Evolutionary conservation across 2,113 vertebrate species (phyloP).

Genomic region (Trichomycterus rosablanca): DNA sequence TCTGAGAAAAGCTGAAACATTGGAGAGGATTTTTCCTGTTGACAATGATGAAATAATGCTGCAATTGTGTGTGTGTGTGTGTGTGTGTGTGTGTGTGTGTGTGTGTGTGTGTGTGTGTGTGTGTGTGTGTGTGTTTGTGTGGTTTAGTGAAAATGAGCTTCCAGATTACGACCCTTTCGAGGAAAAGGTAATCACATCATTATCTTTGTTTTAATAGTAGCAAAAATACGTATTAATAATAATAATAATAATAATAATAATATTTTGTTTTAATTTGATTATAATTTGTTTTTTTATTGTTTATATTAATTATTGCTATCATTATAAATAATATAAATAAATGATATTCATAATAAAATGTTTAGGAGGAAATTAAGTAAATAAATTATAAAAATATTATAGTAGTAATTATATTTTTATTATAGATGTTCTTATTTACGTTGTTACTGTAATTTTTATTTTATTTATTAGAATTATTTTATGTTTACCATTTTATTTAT

Average conservation of each 20-base stretch:
- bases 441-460: too few relatives aligned
- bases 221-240: neutral
- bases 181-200: conserved; percentile 62
- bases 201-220: neutral
- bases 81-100: conserved; percentile 10
- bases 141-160: conserved; percentile 63
- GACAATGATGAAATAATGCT: conserved; percentile 28
- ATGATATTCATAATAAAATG: neutral
- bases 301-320: too few relatives aligned
- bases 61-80: neutral
- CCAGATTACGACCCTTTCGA: conserved; percentile 65
- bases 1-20: too few relatives aligned
- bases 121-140: conserved; percentile 1
- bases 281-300: too few relatives aligned
- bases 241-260: neutral
- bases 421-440: too few relatives aligned
- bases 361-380: neutral
- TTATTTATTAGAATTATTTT: too few relatives aligned
- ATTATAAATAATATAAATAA: too few relatives aligned
- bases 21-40: too few relatives aligned
- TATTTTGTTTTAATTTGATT: too few relatives aligned
- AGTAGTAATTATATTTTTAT: too few relatives aligned
- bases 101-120: conserved; percentile 12
- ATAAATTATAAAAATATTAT: neutral
- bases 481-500: too few relatives aligned